These are phyloP conservation scores for Eupithecia insigniata DNA, from an alignment of 2,888 invertebrate species.

Conservation along the genomic window DNA sequence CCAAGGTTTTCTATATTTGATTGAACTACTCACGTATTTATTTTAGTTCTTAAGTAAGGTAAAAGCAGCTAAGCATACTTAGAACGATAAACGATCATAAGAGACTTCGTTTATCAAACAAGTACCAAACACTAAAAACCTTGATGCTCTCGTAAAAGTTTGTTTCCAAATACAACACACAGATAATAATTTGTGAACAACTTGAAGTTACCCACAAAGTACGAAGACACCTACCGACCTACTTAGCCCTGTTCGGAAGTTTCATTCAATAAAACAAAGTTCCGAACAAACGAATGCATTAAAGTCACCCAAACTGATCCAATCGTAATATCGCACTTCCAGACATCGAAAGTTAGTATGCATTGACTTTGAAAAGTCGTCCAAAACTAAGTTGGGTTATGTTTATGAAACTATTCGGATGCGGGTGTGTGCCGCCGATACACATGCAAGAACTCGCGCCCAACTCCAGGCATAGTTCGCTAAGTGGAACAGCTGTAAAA, in stretches of 20 bases:
- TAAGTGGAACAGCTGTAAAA: slow-evolving; percentile 85
- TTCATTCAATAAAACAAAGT: slow-evolving; percentile 80
- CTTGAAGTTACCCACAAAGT: slow-evolving; percentile 41
- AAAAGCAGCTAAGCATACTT: background rate
- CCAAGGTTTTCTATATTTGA: background rate
- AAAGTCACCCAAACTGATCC: slow-evolving; percentile 82
- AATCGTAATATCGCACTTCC: slow-evolving; percentile 82
- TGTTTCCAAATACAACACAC: slow-evolving; percentile 30
- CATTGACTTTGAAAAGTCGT: slow-evolving; percentile 85
- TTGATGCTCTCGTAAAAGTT: slow-evolving; percentile 18
- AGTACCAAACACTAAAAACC: slow-evolving; percentile 6
- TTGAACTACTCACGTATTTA: background rate
- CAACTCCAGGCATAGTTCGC: slow-evolving; percentile 83
- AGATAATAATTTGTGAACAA: slow-evolving; percentile 41
- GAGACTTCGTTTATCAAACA: background rate
- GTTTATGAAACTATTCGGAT: slow-evolving; percentile 84
- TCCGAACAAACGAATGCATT: slow-evolving; percentile 83
- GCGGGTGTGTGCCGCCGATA: slow-evolving; percentile 82
- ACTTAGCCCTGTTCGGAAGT: slow-evolving; percentile 75
- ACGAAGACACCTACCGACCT: slow-evolving; percentile 60
- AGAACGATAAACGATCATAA: background rate
- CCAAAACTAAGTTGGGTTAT: slow-evolving; percentile 84
- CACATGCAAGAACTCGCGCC: slow-evolving; percentile 83
- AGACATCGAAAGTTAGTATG: slow-evolving; percentile 84
- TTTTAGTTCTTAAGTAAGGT: background rate